Percentiles rank a stretch among this genome's conserved stretches.
Evolutionary conservation across 2,113 vertebrate genomes (phyloP).

Genomic region (Nycticorax nycticorax): DNA sequence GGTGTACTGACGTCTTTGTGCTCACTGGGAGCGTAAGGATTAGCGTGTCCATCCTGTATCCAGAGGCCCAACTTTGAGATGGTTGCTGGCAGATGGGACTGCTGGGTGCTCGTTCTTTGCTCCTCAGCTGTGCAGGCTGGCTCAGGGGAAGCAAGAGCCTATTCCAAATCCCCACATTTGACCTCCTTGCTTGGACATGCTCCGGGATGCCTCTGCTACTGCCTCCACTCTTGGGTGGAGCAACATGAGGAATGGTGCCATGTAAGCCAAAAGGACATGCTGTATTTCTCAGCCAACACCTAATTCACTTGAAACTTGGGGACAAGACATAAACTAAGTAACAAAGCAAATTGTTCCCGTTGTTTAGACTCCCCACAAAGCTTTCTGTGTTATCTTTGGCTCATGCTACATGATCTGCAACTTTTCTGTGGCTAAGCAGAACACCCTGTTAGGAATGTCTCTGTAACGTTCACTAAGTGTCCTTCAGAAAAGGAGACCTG

Average conservation of each 20-base stretch:
- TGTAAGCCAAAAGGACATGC: background rate
- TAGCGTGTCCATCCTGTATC: background rate
- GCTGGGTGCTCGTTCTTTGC: background rate
- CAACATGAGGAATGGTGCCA: background rate
- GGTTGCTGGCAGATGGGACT: background rate
- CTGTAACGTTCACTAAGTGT: background rate
- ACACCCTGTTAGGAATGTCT: background rate
- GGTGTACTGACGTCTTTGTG: background rate
- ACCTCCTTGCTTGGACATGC: background rate
- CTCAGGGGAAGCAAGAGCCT: background rate
- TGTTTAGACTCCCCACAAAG: background rate
- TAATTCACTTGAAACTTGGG: background rate
- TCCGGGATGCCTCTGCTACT: background rate
- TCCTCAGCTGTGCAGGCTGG: background rate
- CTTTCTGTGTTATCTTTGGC: background rate
- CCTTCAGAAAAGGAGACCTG: background rate
- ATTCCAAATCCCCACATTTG: background rate
- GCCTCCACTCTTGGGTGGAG: background rate
- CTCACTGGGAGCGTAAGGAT: background rate
- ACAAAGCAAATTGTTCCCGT: background rate
- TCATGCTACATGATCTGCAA: fast-evolving
- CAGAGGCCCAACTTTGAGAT: background rate
- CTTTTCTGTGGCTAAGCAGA: background rate
- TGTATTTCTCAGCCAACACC: background rate
- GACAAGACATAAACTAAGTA: background rate